Conservation (phyloP, 2,113 vertebrate genomes). For the Neotoma lepida region DNA sequence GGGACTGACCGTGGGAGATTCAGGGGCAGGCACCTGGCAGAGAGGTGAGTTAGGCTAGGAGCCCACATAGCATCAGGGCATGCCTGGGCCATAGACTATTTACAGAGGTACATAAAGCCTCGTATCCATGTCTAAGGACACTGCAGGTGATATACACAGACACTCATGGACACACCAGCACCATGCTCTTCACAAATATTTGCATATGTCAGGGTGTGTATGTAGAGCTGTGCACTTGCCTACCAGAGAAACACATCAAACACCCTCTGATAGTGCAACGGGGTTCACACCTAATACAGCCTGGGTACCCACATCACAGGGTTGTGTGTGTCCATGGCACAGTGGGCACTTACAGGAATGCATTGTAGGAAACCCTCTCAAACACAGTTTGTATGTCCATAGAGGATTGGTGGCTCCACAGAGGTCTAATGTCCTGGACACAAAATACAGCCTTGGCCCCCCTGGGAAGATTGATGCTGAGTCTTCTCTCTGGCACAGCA, state of each 20-base stretch:
- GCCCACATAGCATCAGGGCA: neutral
- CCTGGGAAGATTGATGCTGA: accelerated
- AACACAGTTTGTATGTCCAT: neutral
- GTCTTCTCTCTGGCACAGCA: neutral
- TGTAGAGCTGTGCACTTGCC: too few relatives aligned
- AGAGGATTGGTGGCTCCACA: neutral
- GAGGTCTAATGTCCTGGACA: neutral
- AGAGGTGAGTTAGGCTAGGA: neutral
- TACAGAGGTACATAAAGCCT: neutral
- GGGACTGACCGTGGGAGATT: neutral
- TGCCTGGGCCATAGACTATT: neutral
- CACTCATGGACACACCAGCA: accelerated
- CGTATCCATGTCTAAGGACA: neutral
- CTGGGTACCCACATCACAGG: neutral
- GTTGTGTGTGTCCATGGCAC: too few relatives aligned
- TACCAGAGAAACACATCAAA: neutral
- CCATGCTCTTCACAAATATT: neutral
- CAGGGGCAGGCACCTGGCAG: neutral
- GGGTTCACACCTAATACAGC: too few relatives aligned
- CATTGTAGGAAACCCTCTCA: neutral
- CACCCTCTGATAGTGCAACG: neutral
- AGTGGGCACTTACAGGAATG: neutral
- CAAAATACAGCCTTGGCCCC: neutral
- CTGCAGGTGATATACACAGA: too few relatives aligned
- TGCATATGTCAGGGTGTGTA: too few relatives aligned